These are phyloP conservation scores for Balearica regulorum DNA, from an alignment of 2,797 vertebrate species.

Conservation along the genomic window DNA sequence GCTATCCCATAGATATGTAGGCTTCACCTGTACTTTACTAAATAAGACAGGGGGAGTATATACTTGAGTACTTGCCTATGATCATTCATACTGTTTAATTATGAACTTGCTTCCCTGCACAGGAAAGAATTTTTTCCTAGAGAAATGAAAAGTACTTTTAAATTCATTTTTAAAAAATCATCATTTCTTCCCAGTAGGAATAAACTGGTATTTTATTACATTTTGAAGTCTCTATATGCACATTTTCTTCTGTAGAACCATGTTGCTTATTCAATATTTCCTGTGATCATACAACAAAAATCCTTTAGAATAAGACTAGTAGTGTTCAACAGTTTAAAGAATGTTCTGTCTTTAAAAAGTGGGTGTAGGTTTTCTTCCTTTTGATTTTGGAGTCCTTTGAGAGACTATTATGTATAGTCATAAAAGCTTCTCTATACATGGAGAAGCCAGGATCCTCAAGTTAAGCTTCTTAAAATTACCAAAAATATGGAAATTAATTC, in stretches of 20 bases:
- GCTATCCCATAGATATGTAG: not conserved
- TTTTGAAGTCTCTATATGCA: not conserved
- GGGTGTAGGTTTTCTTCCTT: not conserved
- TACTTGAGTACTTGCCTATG: not conserved
- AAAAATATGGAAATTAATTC: not conserved
- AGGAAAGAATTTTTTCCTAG: not conserved
- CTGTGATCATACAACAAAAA: not conserved
- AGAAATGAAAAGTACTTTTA: not conserved
- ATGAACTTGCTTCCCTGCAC: not conserved
- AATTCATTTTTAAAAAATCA: not conserved
- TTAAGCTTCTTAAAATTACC: not conserved
- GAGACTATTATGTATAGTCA: not conserved
- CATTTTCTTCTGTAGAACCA: not conserved
- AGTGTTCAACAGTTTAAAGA: not conserved
- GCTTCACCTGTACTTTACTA: not conserved
- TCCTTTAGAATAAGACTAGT: not conserved
- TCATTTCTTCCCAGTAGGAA: not conserved
- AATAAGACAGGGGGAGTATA: not conserved
- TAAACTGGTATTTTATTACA: rapidly evolving
- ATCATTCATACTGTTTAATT: not conserved
- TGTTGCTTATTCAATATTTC: not conserved
- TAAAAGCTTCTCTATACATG: not conserved
- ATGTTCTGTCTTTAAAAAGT: not conserved
- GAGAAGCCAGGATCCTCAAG: not conserved
- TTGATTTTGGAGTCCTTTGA: not conserved